These are phyloP conservation scores for Scortum barcoo DNA, from an alignment of 2,113 vertebrate species.

Conservation along the genomic window DNA sequence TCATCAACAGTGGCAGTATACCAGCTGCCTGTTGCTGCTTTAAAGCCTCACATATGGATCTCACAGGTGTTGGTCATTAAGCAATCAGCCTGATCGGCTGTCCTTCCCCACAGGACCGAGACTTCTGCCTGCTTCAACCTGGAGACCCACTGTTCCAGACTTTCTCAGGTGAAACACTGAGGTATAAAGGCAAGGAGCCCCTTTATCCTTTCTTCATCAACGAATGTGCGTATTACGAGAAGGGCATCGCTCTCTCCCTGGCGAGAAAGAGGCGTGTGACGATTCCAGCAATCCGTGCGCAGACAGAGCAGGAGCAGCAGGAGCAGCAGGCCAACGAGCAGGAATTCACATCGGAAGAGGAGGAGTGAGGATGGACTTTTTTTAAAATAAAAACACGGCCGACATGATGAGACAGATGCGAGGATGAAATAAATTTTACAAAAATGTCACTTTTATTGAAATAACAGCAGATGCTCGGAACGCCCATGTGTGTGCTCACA, in stretches of 20 bases:
- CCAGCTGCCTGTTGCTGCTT: background rate
- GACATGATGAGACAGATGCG: conserved; percentile 25
- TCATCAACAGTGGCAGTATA: background rate
- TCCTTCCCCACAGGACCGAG: conserved; percentile 70
- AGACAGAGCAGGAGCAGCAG: conserved; percentile 46
- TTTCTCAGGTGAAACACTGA: conserved; percentile 78
- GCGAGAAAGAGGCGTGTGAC: conserved; percentile 67
- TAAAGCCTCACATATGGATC: background rate
- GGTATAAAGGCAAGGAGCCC: conserved; percentile 71
- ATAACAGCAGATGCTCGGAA: conserved; percentile 38
- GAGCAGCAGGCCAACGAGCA: background rate
- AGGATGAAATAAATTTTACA: conserved; percentile 38
- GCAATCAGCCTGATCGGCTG: background rate
- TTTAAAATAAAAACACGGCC: too few relatives aligned
- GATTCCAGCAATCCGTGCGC: conserved; percentile 67
- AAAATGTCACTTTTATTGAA: conserved; percentile 64
- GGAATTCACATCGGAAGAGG: conserved; percentile 56
- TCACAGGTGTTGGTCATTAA: background rate
- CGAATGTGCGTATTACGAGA: conserved; percentile 83
- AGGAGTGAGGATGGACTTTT: conserved; percentile 41
- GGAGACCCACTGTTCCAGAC: conserved; percentile 81
- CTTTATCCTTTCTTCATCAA: conserved; percentile 83
- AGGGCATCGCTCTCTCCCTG: conserved; percentile 79
- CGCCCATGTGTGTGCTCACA: conserved; percentile 6
- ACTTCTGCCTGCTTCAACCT: conserved; percentile 79